phyloP scores from a whole-genome alignment of 2,113 vertebrate genomes.

The Rhinopomastus cyanomelas region DNA sequence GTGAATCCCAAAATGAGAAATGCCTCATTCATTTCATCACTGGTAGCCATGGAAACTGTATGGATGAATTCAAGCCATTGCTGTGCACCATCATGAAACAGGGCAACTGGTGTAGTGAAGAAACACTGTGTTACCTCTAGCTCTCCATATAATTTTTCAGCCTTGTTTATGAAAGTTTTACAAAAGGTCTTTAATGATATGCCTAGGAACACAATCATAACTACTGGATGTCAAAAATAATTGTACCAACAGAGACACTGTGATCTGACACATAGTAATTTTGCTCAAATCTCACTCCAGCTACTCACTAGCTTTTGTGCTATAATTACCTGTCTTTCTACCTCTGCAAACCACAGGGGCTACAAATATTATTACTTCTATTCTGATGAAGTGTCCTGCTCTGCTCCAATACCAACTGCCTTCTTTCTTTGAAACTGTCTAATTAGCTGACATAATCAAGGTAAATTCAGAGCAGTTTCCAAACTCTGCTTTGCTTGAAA shows the following conservation, averaged over 20 bases:
- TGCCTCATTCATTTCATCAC: neutral
- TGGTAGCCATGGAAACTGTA: neutral
- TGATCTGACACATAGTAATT: neutral
- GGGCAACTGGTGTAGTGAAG: neutral
- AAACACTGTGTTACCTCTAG: neutral
- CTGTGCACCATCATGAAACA: neutral
- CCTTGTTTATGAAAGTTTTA: neutral
- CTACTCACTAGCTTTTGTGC: neutral
- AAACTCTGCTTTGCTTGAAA: neutral
- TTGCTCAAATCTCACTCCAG: conserved; percentile 8
- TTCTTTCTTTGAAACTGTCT: conserved; percentile 16
- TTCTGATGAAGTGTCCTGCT: neutral
- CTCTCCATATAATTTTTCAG: neutral
- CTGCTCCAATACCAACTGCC: neutral
- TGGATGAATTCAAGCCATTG: neutral
- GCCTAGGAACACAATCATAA: neutral
- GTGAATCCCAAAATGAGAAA: neutral
- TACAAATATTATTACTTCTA: conserved; percentile 19
- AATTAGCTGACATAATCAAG: conserved; percentile 6
- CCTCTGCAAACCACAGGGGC: neutral
- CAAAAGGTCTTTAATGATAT: neutral
- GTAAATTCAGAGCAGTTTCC: conserved; percentile 11
- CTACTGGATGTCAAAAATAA: neutral
- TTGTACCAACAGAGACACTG: neutral
- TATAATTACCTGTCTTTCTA: conserved; percentile 22